Base-by-base conservation (phyloP, 2,888 invertebrate species). In the Nudaria mundana region DNA sequence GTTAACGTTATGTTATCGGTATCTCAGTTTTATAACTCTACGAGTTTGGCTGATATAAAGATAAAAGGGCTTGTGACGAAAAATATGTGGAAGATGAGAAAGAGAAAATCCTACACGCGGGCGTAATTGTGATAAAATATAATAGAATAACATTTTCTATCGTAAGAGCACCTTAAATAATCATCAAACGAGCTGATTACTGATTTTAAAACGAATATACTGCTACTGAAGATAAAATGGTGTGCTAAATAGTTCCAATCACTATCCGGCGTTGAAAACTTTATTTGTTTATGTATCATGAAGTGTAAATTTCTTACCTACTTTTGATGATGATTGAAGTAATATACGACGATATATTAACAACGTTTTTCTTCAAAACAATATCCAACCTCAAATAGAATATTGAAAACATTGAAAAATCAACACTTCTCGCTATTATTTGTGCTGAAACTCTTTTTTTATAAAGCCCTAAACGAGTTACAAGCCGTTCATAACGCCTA, bases 401-500 rank as follows among this genome's bases (percentile, higher is more conserved):
- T 48, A 42, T 52, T 18, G 37, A 52, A 48, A 58, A 49, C 62
- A 47, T 48, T 43, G 45, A 33, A 56, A 53, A 47, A 52, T 49
- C 61, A 56, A 50, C 61, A 60, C 42, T 20, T 12, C 6, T 7
- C 14, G 7, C 43, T 43, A 53, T 51, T 54, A 57, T 60, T 56
- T 53, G 43, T 44, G 35, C 37, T 41, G 37, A 30, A 32, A 31
- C 44, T 5, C 2, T 52, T 53, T 56, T 39, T 56, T 56, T 56
- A 57, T 49, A 51, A 65, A 66, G 63, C 71, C 66, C 64, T 56
- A 54, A 54, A 57, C 55, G 61, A 58, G 56, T 75, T 73, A 72
- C 68, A 59, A 57, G 60, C 58, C 69, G 68, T 76, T 71, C 68
- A 75, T 67, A 70, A 66, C 79, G 53, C 83, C 81, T 63, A 81